Evolutionary conservation across 2,888 invertebrate species (phyloP), one percentile per base, ranked within the genome.

Genomic region (Invenusta paracnida): DNA sequence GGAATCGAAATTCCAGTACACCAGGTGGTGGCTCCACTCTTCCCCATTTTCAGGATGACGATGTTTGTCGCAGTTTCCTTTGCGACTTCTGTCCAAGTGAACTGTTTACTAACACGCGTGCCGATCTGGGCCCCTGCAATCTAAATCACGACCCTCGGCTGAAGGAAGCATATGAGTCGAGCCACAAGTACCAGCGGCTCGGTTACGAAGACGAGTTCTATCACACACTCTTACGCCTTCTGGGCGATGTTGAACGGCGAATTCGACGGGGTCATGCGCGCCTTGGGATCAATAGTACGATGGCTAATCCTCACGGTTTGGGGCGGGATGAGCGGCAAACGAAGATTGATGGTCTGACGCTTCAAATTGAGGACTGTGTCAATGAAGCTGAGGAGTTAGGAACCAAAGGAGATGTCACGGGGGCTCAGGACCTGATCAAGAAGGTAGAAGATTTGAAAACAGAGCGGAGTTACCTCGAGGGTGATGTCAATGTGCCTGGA

Each of bases 1-100:
- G 97, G 90, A 95, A 97, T 92, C 93, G 98, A 87, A 97, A 98
- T 92, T 94, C 97, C 88, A 96, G 97, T 91, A 95, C 96, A 91
- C 23, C 73, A 5, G 73, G 73, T 73, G 94, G 94, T 84, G 94
- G 94, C 13, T 29, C 28, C n/a, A 25, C 29, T 0, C 17, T 30
- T 31, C 73, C 85, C 25, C 85, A 86, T 23, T 86, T 86, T 86
- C 29, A 86, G 2, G 84, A 85, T 31, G 86, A 86, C n/a, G 86
- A 98, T 96, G 96, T 97, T 89, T 99, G 98, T 92, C 96, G 97
- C 92, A 95, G 96, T 91, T 97, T 95, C 92, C 93, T 98, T 92
- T 97, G 97, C 23, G 96, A 96, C 90, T 99, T 98, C 91, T 99
- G 99, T 91, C 99, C 99, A 0, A 96, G 98, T 91, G 98, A 99